A percentile compares a stretch with the other conserved stretches of the same genome.
phyloP scores from a whole-genome alignment of 2,888 invertebrate genomes.

The Nephrotoma appendiculata region DNA sequence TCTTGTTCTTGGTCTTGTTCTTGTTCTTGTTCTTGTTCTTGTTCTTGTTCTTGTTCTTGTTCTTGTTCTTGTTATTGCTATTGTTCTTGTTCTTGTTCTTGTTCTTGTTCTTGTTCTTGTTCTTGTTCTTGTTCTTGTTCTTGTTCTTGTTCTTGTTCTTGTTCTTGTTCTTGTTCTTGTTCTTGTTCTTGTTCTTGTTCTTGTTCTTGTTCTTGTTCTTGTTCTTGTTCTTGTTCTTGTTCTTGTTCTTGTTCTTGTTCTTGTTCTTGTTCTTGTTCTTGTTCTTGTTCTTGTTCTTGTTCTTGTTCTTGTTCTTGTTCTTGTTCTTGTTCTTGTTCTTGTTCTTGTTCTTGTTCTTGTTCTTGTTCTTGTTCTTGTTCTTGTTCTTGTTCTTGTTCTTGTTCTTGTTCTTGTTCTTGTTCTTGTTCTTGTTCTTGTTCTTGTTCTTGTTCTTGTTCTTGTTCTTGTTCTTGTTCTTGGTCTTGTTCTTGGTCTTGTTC shows the following conservation, averaged over 20 bases:
- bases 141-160: no score
- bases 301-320: not conserved
- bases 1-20: not conserved
- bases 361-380: not conserved
- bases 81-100: not conserved
- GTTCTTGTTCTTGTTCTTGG: not conserved
- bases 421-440: not conserved
- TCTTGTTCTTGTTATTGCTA: not conserved
- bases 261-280: no score
- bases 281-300: no score
- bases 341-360: not conserved
- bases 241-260: no score
- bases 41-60: not conserved
- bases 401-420: not conserved
- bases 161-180: no score
- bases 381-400: not conserved
- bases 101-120: no score
- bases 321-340: not conserved
- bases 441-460: not conserved
- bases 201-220: no score
- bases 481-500: no score
- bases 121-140: no score
- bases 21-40: not conserved
- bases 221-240: no score
- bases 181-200: no score